A percentile compares a stretch with the other conserved stretches of the same genome.
Evolutionary conservation across 2,797 vertebrate species (phyloP).

Genomic region (Tauraco hartlaubi): DNA sequence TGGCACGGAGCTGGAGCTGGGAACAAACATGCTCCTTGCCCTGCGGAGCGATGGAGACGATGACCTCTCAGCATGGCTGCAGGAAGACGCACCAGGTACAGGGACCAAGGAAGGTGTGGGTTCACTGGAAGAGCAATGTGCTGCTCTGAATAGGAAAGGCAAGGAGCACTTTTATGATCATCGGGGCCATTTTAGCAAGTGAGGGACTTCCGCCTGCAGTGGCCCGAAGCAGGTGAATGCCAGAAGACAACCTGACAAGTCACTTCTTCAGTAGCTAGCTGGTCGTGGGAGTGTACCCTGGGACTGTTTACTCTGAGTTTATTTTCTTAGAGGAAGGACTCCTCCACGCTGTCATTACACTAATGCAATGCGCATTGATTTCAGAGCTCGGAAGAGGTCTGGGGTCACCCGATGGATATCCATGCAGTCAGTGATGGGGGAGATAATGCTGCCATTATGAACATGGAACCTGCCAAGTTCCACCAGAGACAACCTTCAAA

Average conservation of each 20-base stretch:
- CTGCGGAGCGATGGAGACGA: rapidly evolving
- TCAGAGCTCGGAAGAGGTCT: background rate
- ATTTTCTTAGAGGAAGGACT: background rate
- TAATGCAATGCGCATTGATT: conserved; percentile 21
- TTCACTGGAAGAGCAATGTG: background rate
- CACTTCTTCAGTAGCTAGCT: background rate
- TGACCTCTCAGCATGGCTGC: background rate
- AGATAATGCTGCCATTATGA: background rate
- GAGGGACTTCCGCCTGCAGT: background rate
- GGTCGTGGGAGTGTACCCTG: background rate
- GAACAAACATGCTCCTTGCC: background rate
- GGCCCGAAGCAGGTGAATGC: background rate
- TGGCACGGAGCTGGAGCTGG: background rate
- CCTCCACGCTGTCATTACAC: background rate
- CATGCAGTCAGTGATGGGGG: background rate
- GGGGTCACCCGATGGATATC: conserved; percentile 2
- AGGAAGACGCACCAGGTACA: background rate
- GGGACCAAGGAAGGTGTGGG: background rate
- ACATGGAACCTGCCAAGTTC: background rate
- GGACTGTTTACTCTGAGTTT: background rate
- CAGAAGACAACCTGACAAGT: background rate
- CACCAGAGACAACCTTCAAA: background rate
- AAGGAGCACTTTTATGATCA: background rate
- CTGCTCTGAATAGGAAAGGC: background rate
- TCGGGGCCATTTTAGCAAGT: background rate